Base-by-base conservation (phyloP, 2,888 invertebrate genomes). In the Cepaea hortensis region DNA sequence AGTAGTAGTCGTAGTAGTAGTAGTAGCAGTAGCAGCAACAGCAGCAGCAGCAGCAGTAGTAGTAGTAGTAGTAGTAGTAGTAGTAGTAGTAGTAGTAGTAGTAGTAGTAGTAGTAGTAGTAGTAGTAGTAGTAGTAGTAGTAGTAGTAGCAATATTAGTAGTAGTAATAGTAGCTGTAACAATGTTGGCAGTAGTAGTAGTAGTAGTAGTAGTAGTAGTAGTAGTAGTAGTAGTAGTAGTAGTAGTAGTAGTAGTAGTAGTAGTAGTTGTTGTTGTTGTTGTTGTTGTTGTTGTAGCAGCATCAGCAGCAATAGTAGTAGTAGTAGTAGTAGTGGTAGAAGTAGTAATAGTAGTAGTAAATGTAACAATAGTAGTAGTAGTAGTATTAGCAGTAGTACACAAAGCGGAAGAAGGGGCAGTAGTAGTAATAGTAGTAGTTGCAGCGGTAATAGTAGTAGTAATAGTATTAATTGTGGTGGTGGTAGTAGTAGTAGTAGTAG, bases 191-290 rank as follows among this genome's bases (percentile, higher is more conserved):
- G 35, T 35, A 35, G 35, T 35, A 35, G 35, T 35, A 35, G 35
- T 35, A 35, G 35, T 35, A 35, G 35, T 35, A 35, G 35, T 35
- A 35, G 35, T 35, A 80, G 75, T 70, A 72, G 84, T 76, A 84
- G 76, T 76, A 84, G 77, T 61, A 84, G 84, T 61, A 85, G 85
- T 77, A 85, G 85, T 68, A 76, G 68, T 65, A 85, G 85, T 77
- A 77, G 85, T 77, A 77, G 85, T 50, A 62, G 85, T 65, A 77
- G 85, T 77, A 85, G 79, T 77, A 77, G 85, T 65, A 85, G 85
- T 65, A 85, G 85, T n/a, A n/a, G n/a, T 35, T 35, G 35, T 35
- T 35, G 35, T 35, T 35, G 35, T 35, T 35, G 35, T 1, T 35
- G 35, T 35, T 35, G 35, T 35, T 35, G 35, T 35, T 35, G 35